phyloP scores from a whole-genome alignment of 2,113 vertebrate genomes.

The Erpornis zantholeuca region DNA sequence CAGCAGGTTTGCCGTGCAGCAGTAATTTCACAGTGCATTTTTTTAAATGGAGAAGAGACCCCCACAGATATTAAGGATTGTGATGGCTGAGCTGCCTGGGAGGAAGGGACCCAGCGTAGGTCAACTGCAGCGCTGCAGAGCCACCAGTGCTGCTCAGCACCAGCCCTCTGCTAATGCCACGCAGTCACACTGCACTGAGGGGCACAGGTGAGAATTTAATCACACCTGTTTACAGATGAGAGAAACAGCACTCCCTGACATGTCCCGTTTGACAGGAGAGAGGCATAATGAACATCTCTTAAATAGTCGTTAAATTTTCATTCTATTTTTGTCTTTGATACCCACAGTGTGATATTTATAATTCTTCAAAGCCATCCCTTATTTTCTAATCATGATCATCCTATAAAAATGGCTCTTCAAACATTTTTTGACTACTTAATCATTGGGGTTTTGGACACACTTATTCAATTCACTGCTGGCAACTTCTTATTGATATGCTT shows the following conservation, averaged over 20 bases:
- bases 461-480: not conserved
- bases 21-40: not conserved
- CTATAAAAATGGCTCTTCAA: not conserved
- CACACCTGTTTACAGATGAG: not conserved
- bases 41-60: not conserved
- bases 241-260: not conserved
- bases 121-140: not conserved
- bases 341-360: not conserved
- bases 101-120: accelerated
- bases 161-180: not conserved
- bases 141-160: not conserved
- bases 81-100: not conserved
- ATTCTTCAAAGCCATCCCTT: not conserved
- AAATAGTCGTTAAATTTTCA: not conserved
- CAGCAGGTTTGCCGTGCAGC: not conserved
- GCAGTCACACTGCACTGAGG: not conserved
- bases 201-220: not conserved
- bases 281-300: not conserved
- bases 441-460: not conserved
- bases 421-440: not conserved
- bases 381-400: not conserved
- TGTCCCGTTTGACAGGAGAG: not conserved
- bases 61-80: not conserved
- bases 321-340: not conserved
- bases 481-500: not conserved